Evolutionary conservation across 2,797 vertebrate genomes (phyloP), one percentile per base, ranked within the genome.

Genomic region (Poeciliopsis paucimaculata): DNA sequence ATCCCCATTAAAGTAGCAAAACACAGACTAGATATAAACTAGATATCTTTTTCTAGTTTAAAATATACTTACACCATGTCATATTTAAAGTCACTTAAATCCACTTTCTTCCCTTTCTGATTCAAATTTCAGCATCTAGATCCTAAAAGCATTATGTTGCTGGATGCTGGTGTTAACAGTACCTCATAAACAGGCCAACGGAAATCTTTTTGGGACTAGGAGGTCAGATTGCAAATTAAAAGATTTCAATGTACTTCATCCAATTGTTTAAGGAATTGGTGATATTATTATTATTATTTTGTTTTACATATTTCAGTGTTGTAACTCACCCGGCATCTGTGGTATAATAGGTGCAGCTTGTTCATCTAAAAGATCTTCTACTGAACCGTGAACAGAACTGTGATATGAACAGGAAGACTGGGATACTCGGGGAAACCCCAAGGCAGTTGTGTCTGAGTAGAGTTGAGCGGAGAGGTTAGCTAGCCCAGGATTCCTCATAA

Each of bases 321-420:
- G 28, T 55, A 75, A 73, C 68, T 77, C 62, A 95, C 95, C 93
- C 88, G 92, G 82, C 74, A 98, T 97, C 83, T 98, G 98, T 85
- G 96, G 95, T 89, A 97, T 94, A 64, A 97, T 95, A 41, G 97
- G 94, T 76, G 97, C 93, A 73, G 96, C 91, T 76, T 97, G 95
- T 15, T 98, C 98, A 86, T 99, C 98, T 82, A 98, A 94, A 82
- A 99, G 94, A 92, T 99, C 97, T 87, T 98, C 98, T 20, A 98
- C 68, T 11, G 94, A 95, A 47, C 93, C 92, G 15, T 94, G 94
- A 16, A 84, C 15, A 0, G 93, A 90, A 73, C 91, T 91, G 64
- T 92, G 91, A 57, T 82, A 93, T 18, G 89, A 97, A 34, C 97
- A 98, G 39, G 97, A 95, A 66, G 96, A 94, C 83, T 97, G 97